These are phyloP conservation scores for Montipora efflorescens DNA, from an alignment of 64 coral and sea anemone species.

Conservation along the genomic window DNA sequence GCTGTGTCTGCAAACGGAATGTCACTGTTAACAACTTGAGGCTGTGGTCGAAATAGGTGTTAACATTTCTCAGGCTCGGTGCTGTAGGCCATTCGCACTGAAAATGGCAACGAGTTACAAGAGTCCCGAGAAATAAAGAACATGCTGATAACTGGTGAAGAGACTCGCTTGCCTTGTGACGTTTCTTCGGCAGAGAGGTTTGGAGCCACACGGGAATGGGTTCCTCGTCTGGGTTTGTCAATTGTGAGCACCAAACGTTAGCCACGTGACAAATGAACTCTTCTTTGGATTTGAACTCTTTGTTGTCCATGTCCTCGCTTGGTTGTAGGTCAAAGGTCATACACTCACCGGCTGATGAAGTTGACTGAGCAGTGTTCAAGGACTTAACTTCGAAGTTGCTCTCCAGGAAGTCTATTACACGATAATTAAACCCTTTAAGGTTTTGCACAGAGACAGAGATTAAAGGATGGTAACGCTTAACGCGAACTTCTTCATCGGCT, in stretches of 20 bases:
- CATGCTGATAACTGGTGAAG: constrained; percentile 45
- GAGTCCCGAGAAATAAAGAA: constrained; percentile 68
- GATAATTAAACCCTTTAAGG: neutral
- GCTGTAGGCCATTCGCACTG: constrained; percentile 63
- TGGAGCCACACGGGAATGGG: constrained; percentile 42
- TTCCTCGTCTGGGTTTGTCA: constrained; percentile 1
- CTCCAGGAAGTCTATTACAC: constrained; percentile 16
- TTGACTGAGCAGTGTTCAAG: neutral
- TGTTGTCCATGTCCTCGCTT: neutral
- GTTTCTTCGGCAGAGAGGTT: neutral
- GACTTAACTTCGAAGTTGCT: constrained; percentile 12
- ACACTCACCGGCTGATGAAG: neutral
- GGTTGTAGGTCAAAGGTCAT: constrained; percentile 26
- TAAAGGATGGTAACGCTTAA: neutral
- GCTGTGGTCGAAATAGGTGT: constrained; percentile 90
- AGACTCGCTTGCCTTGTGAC: constrained; percentile 8
- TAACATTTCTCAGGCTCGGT: constrained; percentile 4
- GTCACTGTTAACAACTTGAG: constrained; percentile 63
- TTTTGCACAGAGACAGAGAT: neutral
- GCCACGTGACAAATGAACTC: constrained; percentile 48
- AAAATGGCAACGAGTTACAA: constrained; percentile 63
- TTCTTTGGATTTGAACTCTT: constrained; percentile 47
- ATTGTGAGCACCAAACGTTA: constrained; percentile 4
- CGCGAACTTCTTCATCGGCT: neutral
- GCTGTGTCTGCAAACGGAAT: neutral